Evolutionary conservation across 2,113 vertebrate species (phyloP), one percentile per base, ranked within the genome.

Genomic region (Epinephelus lanceolatus): DNA sequence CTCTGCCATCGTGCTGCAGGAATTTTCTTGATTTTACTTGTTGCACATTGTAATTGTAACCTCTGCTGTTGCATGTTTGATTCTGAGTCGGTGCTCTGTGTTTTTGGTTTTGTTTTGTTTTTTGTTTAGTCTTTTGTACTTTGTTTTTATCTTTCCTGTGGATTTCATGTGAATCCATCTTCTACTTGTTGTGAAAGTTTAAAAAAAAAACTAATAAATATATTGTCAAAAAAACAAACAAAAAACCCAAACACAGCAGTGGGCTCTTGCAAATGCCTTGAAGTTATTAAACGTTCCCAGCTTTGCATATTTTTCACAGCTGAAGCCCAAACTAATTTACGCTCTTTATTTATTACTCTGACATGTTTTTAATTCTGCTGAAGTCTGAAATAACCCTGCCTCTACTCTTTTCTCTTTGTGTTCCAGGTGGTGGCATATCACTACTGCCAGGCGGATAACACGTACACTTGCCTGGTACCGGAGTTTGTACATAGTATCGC

Each of bases 381-480:
- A 19, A 25, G 9, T 65, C 40, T 65, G 13, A 30, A 71, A 73
- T 59, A 71, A 53, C 45, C 18, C n/a, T 23, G 40, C 0, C 7
- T n/a, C n/a, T 60, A 37, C 69, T 49, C 40, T 23, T 18, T 33
- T 61, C n/a, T 14, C 73, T 6, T 67, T 86, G 71, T 84, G 51
- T 79, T 87, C 0, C 89, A 99, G 98, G 98, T 99, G 0, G 97
- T 99, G 87, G 98, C 98, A 1, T 99, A 99, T 89, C 98, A 99
- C 87, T 99, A 98, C 89, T 99, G 98, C 87, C 98, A 99, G 93
- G 98, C 98, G 0, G 98, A 99, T 85, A 99, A 99, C 93, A 98
- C 98, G 0, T 99, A 99, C 94, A 99, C 98, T 0, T 99, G 98
- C 80, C 95, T 99, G 4, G 98, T 99, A 4, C 98, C 98, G 0